Conservation (phyloP, 2,797 vertebrate genomes). For the Sebastes cheni region DNA sequence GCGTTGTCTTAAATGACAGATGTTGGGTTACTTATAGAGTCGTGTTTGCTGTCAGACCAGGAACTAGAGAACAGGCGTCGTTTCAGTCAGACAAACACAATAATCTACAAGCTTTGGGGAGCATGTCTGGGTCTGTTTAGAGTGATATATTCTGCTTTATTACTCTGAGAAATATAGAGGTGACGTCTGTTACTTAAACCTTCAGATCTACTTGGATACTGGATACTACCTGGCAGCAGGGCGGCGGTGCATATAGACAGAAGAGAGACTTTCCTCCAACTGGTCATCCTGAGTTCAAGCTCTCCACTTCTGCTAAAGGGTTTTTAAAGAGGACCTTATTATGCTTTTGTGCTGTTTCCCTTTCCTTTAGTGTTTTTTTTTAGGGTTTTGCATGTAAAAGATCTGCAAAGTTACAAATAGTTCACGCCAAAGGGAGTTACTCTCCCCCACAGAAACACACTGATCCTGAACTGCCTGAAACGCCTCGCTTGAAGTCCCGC, state of each 20-base stretch:
- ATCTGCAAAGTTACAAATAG: too few species aligned
- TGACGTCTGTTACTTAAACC: not conserved
- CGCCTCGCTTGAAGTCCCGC: too few species aligned
- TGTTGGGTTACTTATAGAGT: not conserved
- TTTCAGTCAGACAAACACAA: not conserved
- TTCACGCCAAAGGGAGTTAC: too few species aligned
- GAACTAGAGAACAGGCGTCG: not conserved
- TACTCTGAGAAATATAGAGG: not conserved
- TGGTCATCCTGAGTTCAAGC: not conserved
- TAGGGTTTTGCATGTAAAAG: too few species aligned
- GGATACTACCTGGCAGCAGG: not conserved
- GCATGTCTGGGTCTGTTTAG: not conserved
- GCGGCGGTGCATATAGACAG: not conserved
- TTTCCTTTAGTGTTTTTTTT: too few species aligned
- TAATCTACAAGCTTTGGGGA: not conserved
- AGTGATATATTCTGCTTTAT: not conserved
- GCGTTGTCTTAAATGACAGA: constrained; percentile 11
- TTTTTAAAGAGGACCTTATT: not conserved
- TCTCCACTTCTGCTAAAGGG: not conserved
- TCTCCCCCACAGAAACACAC: too few species aligned
- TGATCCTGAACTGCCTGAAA: too few species aligned
- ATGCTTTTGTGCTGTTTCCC: too few species aligned
- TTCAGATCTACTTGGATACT: not conserved
- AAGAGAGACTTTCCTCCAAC: not conserved
- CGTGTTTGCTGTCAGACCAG: not conserved